Evolutionary conservation across 2,888 invertebrate species (phyloP), one percentile per base, ranked within the genome.

Genomic region (Drosophila rellima): DNA sequence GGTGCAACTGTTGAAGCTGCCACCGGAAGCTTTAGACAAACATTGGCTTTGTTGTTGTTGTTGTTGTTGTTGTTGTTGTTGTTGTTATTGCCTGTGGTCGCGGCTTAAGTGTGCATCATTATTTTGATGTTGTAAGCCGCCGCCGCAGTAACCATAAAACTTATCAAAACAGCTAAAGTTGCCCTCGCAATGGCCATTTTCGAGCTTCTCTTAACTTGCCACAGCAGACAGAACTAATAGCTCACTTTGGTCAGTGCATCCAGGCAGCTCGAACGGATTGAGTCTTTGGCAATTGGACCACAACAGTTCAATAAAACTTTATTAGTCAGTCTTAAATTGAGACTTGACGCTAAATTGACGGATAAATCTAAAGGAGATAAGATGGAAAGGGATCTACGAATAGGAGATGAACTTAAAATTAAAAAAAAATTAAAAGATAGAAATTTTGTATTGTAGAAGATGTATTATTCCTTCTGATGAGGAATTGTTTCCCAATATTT

Each of bases 21-120:
- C 29, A 35, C 33, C 51, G 74, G 63, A 75, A 56, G 48, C 74
- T 33, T 42, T 61, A 42, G 50, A 70, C 66, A 64, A 51, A 31
- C 56, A 35, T 42, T 57, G 51, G 66, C 40, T 50, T 47, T 61
- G 54, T 17, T 57, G 13, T 13, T 33, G 2, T n/a, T n/a, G n/a
- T 31, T 31, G 11, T 31, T 31, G 29, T 5, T 31, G 40, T 3
- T 31, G 23, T 20, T 55, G 31, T 15, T 56, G 17, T 13, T 61
- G n/a, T 56, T 62, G 60, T 45, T 76, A 40, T 55, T 31, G 65
- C 54, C 50, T 40, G 67, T 35, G 60, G 67, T 51, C 45, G 31
- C 8, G 56, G 76, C 82, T 82, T 88, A 88, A 88, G 75, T 80
- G 83, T 69, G 64, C 68, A 69, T 88, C 88, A 83, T 88, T 83